These are phyloP conservation scores for Bimastos eiseni DNA, from an alignment of 2,888 invertebrate species.

Conservation along the genomic window DNA sequence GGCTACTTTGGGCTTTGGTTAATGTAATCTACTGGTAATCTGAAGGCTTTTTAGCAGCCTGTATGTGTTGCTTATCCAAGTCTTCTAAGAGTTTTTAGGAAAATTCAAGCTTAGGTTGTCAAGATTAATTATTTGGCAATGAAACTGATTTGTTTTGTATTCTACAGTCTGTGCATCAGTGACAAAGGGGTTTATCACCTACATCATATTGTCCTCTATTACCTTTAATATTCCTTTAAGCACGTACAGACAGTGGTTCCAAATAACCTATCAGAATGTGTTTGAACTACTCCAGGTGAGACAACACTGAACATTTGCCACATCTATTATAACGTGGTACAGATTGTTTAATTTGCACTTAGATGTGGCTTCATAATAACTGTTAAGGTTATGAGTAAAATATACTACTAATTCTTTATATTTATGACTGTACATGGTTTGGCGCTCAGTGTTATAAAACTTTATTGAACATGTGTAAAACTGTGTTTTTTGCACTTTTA, in stretches of 20 bases:
- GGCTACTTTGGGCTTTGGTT: background rate
- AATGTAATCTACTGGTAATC: background rate
- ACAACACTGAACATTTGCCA: background rate
- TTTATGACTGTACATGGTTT: background rate
- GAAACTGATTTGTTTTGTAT: background rate
- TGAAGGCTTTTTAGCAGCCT: background rate
- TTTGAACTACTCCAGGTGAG: constrained; percentile 30
- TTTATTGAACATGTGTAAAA: too few species aligned
- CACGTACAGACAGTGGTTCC: constrained; percentile 28
- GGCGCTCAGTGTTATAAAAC: too few species aligned
- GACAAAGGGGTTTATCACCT: constrained; percentile 37
- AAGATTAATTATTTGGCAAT: background rate
- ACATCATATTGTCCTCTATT: constrained; percentile 37
- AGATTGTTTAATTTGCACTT: background rate
- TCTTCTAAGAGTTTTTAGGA: background rate
- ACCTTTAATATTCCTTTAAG: constrained; percentile 39
- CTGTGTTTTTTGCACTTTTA: too few species aligned
- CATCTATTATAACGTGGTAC: too few species aligned
- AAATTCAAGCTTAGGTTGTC: background rate
- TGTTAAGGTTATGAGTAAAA: background rate
- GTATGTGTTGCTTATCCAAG: background rate
- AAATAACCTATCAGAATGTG: constrained; percentile 17
- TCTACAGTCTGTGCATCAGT: constrained; percentile 36
- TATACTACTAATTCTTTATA: background rate
- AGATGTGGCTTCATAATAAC: background rate